Conservation (phyloP, 2,113 vertebrate genomes). For the Toxostoma redivivum region DNA sequence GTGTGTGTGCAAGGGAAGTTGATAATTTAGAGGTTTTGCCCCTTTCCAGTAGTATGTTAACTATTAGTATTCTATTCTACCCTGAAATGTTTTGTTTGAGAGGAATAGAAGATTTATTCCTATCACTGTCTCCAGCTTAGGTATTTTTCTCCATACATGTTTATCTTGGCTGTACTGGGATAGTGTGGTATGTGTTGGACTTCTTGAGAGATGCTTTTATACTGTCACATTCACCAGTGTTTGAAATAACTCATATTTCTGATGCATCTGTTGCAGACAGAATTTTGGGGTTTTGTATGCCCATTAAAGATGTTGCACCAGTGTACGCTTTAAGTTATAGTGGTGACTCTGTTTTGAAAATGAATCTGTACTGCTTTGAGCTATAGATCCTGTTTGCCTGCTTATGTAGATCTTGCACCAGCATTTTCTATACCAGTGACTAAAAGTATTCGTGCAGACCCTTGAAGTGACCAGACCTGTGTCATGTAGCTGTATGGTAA, state of each 20-base stretch:
- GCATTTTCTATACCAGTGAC: neutral
- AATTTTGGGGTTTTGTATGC: neutral
- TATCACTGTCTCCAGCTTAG: neutral
- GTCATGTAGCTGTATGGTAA: neutral
- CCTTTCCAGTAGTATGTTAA: neutral
- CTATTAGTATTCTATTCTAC: neutral
- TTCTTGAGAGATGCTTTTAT: neutral
- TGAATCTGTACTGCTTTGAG: neutral
- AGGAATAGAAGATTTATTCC: neutral
- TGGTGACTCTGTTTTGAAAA: neutral
- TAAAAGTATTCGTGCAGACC: neutral
- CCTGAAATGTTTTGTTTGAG: neutral
- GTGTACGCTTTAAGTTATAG: neutral
- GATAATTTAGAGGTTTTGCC: neutral
- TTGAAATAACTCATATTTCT: neutral
- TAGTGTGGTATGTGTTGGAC: neutral
- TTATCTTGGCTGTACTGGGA: neutral
- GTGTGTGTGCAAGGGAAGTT: neutral
- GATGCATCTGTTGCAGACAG: neutral
- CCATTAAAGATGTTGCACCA: fast-evolving
- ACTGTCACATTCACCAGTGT: neutral
- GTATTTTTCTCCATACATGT: neutral
- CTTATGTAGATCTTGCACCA: fast-evolving
- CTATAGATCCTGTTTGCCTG: neutral
- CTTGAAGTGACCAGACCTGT: neutral